Base-by-base conservation (phyloP, 2,113 vertebrate species). In the Cavia aperea region DNA sequence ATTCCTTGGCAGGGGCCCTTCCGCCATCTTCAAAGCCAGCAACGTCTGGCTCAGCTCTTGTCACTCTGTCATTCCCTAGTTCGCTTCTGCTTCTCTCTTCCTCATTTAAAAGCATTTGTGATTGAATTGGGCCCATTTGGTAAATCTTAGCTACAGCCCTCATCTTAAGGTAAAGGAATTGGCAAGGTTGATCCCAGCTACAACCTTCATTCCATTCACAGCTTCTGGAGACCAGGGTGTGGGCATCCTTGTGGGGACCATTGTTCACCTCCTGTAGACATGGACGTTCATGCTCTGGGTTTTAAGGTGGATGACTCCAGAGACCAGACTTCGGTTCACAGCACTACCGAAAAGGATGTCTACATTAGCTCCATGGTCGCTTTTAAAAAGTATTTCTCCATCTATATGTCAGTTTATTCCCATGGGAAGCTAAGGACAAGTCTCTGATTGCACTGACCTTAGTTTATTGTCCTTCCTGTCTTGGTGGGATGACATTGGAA, bases 171-270 rank as follows among this genome's bases (percentile, higher is more conserved):
- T 54, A 29, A 79, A 18, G n/a, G 54, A 14, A 58, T 68, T 1
- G 29, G 33, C 60, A 85, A 29, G 19, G 11, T 58, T 26, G 72
- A 33, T 66, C 33, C 5, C 24, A 70, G 1, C 2, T 81, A 54
- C 29, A 21, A 1, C 18, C 29, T 89, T 62, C 65, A 72, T 60
- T 81, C 1, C 13, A 54, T 31, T 78, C 78, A 83, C 73, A 62
- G 24, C 5, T 51, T n/a, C 15, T 0, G 0, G 63, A 62, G 23
- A n/a, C n/a, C 21, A 18, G 81, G 21, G 18, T 6, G 4, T 10
- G 33, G 60, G 56, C 12, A 14, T 62, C 62, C 14, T 10, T 29
- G 46, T 46, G 29, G 39, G 8, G 29, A 13, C 23, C 9, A 10
- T 36, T 73, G 29, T 18, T n/a, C 54, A 77, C 11, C 7, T 36